Evolutionary conservation across 2,113 vertebrate species (phyloP), one percentile per base, ranked within the genome.

Genomic region (Trematomus loennbergii): DNA sequence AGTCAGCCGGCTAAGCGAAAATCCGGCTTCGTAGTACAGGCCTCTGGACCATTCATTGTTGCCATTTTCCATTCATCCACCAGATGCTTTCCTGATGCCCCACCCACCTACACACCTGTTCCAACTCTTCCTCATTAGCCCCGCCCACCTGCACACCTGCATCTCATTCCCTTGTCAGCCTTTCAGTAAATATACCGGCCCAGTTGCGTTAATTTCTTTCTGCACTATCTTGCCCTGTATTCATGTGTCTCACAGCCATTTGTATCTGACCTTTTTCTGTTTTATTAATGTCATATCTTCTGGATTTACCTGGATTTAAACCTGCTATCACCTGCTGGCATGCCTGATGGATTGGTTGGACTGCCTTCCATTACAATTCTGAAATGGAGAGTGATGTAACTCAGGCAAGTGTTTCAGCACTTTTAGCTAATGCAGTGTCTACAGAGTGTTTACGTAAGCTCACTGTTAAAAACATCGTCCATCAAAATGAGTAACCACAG

Each of bases 401-500:
- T 66, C 33, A 29, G 33, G 69, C 57, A 64, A 82, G 52, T 20
- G 71, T 70, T 66, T 75, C 76, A 72, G 18, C 68, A 46, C 70
- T 79, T 65, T 62, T 9, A 18, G 40, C 65, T 78, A 76, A 86
- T 80, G 72, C 74, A 70, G 13, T 40, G 12, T 78, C 16, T 12
- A 78, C 52, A 54, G 60, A 65, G 16, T 79, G 45, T 80, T 46
- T 63, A 77, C 71, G 16, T 49, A 59, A 59, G 79, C 43, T 57
- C 15, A 0, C 20, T 52, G 62, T 76, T 87, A 70, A 90, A 87
- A 79, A 64, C 57, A 2, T 18, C 72, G 69, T 92, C 70, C 83
- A 74, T 93, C 91, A 93, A 22, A 25, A 65, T 59, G 84, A 90
- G 69, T 75, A 87, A 78, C 45, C 75, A 45, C 72, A 9, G 18